These are phyloP conservation scores for Agrochola litura DNA, from an alignment of 2,888 invertebrate genomes.

Conservation along the genomic window DNA sequence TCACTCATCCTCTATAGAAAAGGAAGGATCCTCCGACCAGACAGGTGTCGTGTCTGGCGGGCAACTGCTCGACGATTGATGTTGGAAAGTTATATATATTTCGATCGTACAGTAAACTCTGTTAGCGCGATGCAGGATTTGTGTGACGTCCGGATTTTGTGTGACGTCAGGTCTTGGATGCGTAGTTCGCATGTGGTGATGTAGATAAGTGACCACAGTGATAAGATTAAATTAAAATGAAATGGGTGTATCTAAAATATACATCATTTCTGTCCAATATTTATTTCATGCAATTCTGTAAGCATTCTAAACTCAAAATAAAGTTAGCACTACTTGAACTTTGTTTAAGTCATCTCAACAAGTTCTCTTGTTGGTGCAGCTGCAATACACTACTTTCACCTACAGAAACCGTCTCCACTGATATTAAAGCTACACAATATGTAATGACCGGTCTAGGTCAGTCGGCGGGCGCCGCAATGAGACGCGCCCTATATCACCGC, in stretches of 20 bases:
- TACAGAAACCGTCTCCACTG: not conserved
- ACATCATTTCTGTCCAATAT: not conserved
- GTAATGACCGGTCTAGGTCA: slow-evolving; percentile 10
- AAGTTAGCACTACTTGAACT: not conserved
- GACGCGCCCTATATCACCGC: slow-evolving; percentile 62
- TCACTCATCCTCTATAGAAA: too few relatives aligned
- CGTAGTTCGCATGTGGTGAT: too few relatives aligned
- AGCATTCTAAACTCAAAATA: not conserved
- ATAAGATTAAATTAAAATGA: not conserved
- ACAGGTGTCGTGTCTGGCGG: too few relatives aligned
- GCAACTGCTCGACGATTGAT: too few relatives aligned
- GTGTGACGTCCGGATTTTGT: too few relatives aligned
- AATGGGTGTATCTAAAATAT: not conserved
- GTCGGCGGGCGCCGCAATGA: slow-evolving; percentile 45
- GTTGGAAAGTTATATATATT: too few relatives aligned
- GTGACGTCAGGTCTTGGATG: too few relatives aligned
- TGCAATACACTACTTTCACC: not conserved
- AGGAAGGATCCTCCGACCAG: too few relatives aligned
- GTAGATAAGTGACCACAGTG: too few relatives aligned
- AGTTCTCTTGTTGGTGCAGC: not conserved
- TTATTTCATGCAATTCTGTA: not conserved
- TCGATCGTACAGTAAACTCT: too few relatives aligned
- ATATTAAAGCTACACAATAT: slow-evolving; percentile 1
- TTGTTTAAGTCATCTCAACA: not conserved
- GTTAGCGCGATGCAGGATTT: too few relatives aligned